Evolutionary conservation across 2,113 vertebrate species (phyloP).

Genomic region (Daboia siamensis): DNA sequence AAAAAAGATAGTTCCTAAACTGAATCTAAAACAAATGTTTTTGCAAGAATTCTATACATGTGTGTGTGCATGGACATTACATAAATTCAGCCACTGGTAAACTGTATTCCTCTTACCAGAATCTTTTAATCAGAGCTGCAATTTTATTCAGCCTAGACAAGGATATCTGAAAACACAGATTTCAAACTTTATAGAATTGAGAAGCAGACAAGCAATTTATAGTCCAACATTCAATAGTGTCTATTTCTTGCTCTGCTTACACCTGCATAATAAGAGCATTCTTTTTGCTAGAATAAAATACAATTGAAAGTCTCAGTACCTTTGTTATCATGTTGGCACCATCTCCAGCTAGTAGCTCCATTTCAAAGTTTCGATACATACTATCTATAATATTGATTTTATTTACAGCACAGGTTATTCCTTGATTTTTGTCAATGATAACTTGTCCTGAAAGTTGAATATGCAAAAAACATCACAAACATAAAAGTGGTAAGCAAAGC

Average conservation of each 20-base stretch:
- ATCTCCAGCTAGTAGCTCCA: conserved; percentile 92
- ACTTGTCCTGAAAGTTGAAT: conserved; percentile 79
- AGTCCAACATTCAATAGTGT: not conserved
- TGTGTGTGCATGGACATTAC: not conserved
- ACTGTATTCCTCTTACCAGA: not conserved
- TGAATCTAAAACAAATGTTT: not conserved
- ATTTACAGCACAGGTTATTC: conserved; percentile 92
- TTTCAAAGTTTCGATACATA: conserved; percentile 91
- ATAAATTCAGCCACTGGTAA: not conserved
- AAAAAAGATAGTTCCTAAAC: not conserved
- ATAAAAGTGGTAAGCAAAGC: not conserved
- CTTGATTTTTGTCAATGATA: conserved; percentile 94
- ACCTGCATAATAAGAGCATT: not conserved
- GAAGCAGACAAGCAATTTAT: not conserved
- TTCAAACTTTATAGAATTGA: not conserved
- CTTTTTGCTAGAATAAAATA: not conserved
- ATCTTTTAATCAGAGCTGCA: not conserved
- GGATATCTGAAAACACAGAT: not conserved
- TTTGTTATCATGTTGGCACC: conserved; percentile 84
- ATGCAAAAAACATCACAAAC: not conserved
- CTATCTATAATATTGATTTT: conserved; percentile 89
- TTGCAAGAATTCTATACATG: not conserved
- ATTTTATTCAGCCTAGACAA: conserved; percentile 26
- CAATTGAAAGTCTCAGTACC: conserved; percentile 62
- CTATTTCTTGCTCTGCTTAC: not conserved